Evolutionary conservation across 1,140 invertebrate genomes (phyloP), one percentile per base, ranked within the genome.

Genomic region (Diachasmimorpha longicaudata): DNA sequence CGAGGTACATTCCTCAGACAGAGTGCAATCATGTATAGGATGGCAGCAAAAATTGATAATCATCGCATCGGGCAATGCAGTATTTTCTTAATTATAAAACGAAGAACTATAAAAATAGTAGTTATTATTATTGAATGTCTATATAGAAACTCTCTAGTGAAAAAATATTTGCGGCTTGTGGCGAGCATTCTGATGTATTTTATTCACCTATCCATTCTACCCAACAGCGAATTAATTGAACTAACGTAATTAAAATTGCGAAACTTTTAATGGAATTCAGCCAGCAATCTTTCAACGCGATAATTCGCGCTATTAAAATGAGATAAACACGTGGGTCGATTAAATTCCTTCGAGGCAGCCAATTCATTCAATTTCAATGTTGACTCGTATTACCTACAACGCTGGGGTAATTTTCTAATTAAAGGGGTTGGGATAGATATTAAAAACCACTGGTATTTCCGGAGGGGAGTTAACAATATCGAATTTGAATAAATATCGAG

Each of bases 321-420:
- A 63, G 58, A 63, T 63, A 63, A 63, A 63, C 9, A 63, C 58
- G 58, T 63, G 58, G 21, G 23, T 63, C 58, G 58, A 63, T 63
- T 63, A 25, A 63, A 63, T 63, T 63, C 58, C 58, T 6, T 25
- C 14, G 58, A 63, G 58, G 21, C 23, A 63, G 58, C 58, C 21
- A 25, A 63, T 63, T 63, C 23, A 63, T 63, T 63, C 21, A 63
- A 25, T 63, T 63, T 25, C 23, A 21, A 63, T 14, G 52, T 16
- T 21, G 16, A 58, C 10, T n/a, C 19, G n/a, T 63, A 55, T 19
- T 19, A 31, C 19, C 19, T n/a, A 55, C 14, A 8, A 63, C 14
- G 23, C 48, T 21, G 19, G 48, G 10, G 23, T 63, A 63, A 63
- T 63, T 63, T 63, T 25, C 58, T 31, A 63, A 63, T 63, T 63